A percentile compares a stretch with the other conserved stretches of the same genome.
These are phyloP conservation scores for Cacatua alba DNA, from an alignment of 2,113 vertebrate species.

Conservation along the genomic window DNA sequence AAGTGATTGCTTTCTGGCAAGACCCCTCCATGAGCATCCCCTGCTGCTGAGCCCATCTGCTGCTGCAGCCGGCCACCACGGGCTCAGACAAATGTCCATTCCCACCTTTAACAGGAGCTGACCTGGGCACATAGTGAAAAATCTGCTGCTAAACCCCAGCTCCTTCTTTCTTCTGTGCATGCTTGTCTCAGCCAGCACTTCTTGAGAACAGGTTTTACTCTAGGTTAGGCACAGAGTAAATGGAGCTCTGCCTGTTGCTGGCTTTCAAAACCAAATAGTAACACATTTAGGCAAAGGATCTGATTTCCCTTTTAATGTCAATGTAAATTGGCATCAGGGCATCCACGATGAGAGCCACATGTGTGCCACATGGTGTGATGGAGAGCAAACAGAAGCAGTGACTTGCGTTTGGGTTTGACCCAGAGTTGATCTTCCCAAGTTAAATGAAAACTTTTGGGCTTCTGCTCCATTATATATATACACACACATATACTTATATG, in stretches of 20 bases:
- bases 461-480: neutral
- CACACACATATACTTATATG: rapidly evolving
- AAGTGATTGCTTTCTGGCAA: neutral
- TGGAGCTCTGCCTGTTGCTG: neutral
- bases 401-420: neutral
- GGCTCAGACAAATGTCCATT: neutral
- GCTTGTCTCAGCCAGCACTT: neutral
- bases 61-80: neutral
- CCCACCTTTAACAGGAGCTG: neutral
- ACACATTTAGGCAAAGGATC: neutral
- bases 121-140: neutral
- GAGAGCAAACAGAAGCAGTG: neutral
- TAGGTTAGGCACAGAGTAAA: neutral
- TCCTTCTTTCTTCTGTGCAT: neutral
- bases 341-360: rapidly evolving
- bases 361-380: rapidly evolving
- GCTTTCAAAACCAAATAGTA: neutral
- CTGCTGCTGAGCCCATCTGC: neutral
- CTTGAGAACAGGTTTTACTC: neutral
- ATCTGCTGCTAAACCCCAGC: neutral
- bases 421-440: neutral
- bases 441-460: neutral
- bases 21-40: neutral
- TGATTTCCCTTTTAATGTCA: neutral
- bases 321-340: neutral